phyloP scores from a whole-genome alignment of 2,888 invertebrate species.

The Stegophylla sp. region DNA sequence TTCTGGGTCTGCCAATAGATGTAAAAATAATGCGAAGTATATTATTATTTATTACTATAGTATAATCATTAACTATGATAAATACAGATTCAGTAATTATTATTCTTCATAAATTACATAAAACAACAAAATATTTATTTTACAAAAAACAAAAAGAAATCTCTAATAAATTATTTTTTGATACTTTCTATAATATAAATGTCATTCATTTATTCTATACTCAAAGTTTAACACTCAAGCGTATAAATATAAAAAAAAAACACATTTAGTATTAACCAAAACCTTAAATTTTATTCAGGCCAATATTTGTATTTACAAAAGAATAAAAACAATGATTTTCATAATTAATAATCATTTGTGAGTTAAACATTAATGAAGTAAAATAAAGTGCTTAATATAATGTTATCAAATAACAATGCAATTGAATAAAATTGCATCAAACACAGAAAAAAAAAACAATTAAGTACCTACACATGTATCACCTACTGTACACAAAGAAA shows the following conservation, averaged over 20 bases:
- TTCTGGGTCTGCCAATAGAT: too few species aligned
- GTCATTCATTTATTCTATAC: too few species aligned
- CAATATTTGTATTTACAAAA: slow-evolving; percentile 37
- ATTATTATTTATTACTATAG: too few species aligned
- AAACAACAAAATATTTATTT: too few species aligned
- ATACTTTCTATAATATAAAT: too few species aligned
- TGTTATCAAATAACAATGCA: slow-evolving; percentile 41
- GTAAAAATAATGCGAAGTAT: too few species aligned
- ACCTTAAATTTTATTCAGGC: slow-evolving; percentile 52
- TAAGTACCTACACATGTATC: background rate
- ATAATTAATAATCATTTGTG: slow-evolving; percentile 26
- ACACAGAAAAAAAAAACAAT: background rate
- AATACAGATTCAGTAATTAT: too few species aligned
- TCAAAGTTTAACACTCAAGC: too few species aligned
- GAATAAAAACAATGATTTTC: slow-evolving; percentile 27
- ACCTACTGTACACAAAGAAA: background rate
- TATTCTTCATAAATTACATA: too few species aligned
- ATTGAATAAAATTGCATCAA: background rate
- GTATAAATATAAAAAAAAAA: background rate
- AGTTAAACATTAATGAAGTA: slow-evolving; percentile 15
- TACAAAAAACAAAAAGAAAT: too few species aligned
- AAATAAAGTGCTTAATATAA: slow-evolving; percentile 31
- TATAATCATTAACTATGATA: too few species aligned
- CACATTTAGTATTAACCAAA: slow-evolving; percentile 33
- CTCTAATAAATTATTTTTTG: too few species aligned